Evolutionary conservation across 2,797 vertebrate species (phyloP).

Genomic region (Gila robusta): DNA sequence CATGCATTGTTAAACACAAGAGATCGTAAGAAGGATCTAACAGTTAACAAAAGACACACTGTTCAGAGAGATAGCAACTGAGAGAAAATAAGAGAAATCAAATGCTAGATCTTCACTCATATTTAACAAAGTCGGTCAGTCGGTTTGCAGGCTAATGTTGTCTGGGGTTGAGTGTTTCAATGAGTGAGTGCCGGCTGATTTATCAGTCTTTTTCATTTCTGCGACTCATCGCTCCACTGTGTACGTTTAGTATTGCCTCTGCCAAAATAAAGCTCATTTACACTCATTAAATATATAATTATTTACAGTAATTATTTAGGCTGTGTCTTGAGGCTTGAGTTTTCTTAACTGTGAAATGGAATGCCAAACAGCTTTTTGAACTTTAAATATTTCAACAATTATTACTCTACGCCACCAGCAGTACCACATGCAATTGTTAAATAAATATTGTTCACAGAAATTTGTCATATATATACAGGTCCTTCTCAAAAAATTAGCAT

Average conservation of each 20-base stretch:
- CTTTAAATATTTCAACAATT: constrained; percentile 13
- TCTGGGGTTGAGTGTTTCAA: background rate
- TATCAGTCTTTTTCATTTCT: background rate
- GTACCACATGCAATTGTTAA: background rate
- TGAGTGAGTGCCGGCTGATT: background rate
- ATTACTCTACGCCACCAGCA: constrained; percentile 12
- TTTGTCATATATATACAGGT: background rate
- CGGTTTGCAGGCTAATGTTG: background rate
- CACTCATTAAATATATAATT: constrained; percentile 21
- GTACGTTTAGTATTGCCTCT: constrained; percentile 1
- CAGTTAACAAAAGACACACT: constrained; percentile 6
- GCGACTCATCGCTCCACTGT: background rate
- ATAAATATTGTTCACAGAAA: background rate
- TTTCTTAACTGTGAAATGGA: constrained; percentile 1
- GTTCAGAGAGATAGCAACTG: background rate
- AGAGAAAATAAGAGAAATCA: constrained; percentile 12
- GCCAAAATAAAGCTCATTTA: constrained; percentile 29
- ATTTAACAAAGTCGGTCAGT: background rate
- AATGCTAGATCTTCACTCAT: constrained; percentile 10
- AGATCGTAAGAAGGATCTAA: background rate
- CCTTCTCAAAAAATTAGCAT: too few species aligned
- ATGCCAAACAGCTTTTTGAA: constrained; percentile 6
- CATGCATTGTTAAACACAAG: background rate
- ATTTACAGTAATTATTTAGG: constrained; percentile 31
- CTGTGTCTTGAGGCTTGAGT: constrained; percentile 17